phyloP scores from a whole-genome alignment of 2,113 vertebrate species.

The Zapornia atra region DNA sequence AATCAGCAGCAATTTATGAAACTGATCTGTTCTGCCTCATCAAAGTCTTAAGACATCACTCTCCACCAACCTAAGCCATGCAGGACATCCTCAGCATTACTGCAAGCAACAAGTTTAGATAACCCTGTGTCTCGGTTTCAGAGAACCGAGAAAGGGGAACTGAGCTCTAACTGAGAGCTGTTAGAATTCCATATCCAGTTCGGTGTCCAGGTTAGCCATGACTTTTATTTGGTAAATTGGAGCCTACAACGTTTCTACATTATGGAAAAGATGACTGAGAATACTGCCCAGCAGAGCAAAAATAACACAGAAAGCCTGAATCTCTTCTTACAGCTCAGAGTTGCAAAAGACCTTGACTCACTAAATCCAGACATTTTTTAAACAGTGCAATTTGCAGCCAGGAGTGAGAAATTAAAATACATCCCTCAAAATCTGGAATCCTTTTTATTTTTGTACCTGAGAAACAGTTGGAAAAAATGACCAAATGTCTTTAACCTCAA shows the following conservation, averaged over 20 bases:
- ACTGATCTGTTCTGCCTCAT: not conserved
- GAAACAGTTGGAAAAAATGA: not conserved
- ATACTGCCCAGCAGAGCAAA: not conserved
- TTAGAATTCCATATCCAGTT: not conserved
- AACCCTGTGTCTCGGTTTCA: not conserved
- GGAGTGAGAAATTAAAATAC: not conserved
- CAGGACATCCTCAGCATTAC: not conserved
- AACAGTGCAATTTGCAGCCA: not conserved
- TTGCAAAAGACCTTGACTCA: conserved; percentile 26
- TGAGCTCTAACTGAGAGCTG: not conserved
- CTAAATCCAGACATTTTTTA: not conserved
- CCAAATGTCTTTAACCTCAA: not conserved
- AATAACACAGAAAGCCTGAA: not conserved
- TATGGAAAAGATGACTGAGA: not conserved
- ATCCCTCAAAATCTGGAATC: not conserved
- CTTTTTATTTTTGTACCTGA: not conserved
- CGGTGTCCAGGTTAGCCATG: not conserved
- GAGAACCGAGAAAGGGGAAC: not conserved
- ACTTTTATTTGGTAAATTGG: not conserved
- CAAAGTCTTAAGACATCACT: not conserved
- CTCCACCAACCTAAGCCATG: not conserved
- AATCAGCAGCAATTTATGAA: not conserved
- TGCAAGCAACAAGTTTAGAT: not conserved
- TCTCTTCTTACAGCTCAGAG: not conserved
- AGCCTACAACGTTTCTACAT: not conserved